Evolutionary conservation across 2,888 invertebrate species (phyloP), one percentile per base, ranked within the genome.

Genomic region (Dynastes maya): DNA sequence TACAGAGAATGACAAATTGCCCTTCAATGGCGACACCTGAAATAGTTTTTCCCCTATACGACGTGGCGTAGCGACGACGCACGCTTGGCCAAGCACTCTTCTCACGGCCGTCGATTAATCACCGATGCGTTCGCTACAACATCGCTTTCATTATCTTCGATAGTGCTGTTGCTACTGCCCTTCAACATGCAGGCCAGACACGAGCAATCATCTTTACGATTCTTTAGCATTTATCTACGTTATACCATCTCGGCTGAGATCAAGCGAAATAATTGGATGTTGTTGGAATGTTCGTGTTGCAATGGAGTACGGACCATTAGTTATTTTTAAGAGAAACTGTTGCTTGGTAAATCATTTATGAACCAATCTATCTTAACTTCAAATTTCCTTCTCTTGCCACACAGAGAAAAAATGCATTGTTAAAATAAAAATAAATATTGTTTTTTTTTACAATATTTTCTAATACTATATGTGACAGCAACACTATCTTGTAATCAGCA

Each of bases 1-100:
- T 22, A 16, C 16, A 5, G 5, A 32, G 61, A 74, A 55, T 74
- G 61, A 74, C 74, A 74, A 74, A 74, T 74, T 74, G 61, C 74
- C 74, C 74, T 74, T 74, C 74, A 74, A 45, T 27, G 55, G 58
- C 61, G 74, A 58, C 74, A 74, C 74, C 74, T 74, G 74, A 74
- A 74, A 74, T 74, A 74, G 74, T 74, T 55, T 74, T 74, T 55
- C 63, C 29, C 45, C 40, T 22, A 45, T 67, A 16, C 65, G 37
- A 13, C 65, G 16, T 16, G 53, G 55, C 61, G 61, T 53, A 32
- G 53, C 13, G 53, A 27, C 61, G 40, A 45, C 13, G 37, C 58
- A 53, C 40, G 58, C 74, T 29, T 40, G 74, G 40, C 22, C 74
- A 40, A 58, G 22, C 32, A 4, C 58, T 55, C 40, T 61, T 37